Base-by-base conservation (phyloP, 2,888 invertebrate genomes). In the Ectobius pallidus region DNA sequence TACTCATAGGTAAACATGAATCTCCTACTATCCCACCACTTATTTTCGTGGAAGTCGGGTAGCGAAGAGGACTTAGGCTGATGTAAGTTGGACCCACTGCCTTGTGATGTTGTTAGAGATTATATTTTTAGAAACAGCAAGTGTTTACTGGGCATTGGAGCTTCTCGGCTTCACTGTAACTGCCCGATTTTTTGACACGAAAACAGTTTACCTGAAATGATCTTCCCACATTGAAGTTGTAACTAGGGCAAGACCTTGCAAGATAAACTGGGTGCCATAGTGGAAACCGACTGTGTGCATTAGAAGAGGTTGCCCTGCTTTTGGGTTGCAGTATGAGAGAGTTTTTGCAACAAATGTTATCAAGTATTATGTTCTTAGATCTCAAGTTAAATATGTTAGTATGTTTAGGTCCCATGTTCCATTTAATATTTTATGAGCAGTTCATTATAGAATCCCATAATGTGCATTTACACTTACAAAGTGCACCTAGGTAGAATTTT, bases 111-210 rank as follows among this genome's bases (percentile, higher is more conserved):
- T 74, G 70, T 69, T 74, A 74, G 69, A 74, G 74, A 74, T 72
- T 74, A 72, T 74, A 74, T 73, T 74, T 74, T 74, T 74, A 69
- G 69, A 74, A 49, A 69, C 65, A 49, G 71, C 71, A 70, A 67
- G 73, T 70, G 58, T 58, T 63, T 70, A 61, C 44, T 44, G 25
- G 32, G 65, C 65, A 27, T 27, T 27, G 65, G 46, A 30, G 61
- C 39, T 69, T 55, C 30, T 71, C 52, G 25, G 22, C 55, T 34
- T 55, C n/a, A 39, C 11, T 42, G 16, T 63, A 22, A 63, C 63
- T 65, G 65, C 65, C 46, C 42, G 42, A 25, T 44, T 42, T 65
- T 65, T 65, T 4, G n/a, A 46, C 30, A 55, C 20, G 55, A 34
- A 69, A 30, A 32, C 55, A 55, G 44, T 52, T 55, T 65, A 65